phyloP scores from a whole-genome alignment of 1,140 invertebrate species.

The Drosophila mojavensis region DNA sequence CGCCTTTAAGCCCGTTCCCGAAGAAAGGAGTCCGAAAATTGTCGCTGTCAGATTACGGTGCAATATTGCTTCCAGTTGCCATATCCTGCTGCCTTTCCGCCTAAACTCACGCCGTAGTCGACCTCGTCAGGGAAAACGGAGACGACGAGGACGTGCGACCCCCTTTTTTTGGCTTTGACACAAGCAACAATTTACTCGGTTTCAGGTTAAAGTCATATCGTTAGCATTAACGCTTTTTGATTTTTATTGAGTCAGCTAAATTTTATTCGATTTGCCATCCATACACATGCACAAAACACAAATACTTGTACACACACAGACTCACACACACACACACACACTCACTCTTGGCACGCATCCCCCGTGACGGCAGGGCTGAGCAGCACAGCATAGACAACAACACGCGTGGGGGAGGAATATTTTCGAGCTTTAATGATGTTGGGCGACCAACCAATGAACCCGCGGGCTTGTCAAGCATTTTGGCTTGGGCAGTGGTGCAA shows the following conservation, averaged over 20 bases:
- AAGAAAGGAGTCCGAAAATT: slow-evolving; percentile 69
- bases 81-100: slow-evolving; percentile 74
- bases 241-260: slow-evolving; percentile 84
- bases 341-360: slow-evolving; percentile 28
- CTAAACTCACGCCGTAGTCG: slow-evolving; percentile 42
- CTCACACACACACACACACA: slow-evolving; percentile 10
- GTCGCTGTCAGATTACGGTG: slow-evolving; percentile 79
- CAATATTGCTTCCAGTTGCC: slow-evolving; percentile 81
- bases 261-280: slow-evolving; percentile 83
- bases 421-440: slow-evolving; percentile 78
- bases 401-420: slow-evolving; percentile 78
- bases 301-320: slow-evolving; percentile 25
- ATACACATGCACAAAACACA: slow-evolving; percentile 43
- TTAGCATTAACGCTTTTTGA: slow-evolving; percentile 84
- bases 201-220: slow-evolving; percentile 84
- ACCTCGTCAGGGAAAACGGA: neutral
- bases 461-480: slow-evolving; percentile 43
- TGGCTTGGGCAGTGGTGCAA: slow-evolving; percentile 1
- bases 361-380: slow-evolving; percentile 12
- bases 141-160: slow-evolving; percentile 21
- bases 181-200: slow-evolving; percentile 81
- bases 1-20: slow-evolving; percentile 54
- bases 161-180: slow-evolving; percentile 71
- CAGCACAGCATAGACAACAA: slow-evolving; percentile 50
- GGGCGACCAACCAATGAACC: slow-evolving; percentile 76